Percentiles rank a stretch among this genome's conserved stretches.
phyloP scores from a whole-genome alignment of 2,113 vertebrate genomes.

The Peromyscus californicus region DNA sequence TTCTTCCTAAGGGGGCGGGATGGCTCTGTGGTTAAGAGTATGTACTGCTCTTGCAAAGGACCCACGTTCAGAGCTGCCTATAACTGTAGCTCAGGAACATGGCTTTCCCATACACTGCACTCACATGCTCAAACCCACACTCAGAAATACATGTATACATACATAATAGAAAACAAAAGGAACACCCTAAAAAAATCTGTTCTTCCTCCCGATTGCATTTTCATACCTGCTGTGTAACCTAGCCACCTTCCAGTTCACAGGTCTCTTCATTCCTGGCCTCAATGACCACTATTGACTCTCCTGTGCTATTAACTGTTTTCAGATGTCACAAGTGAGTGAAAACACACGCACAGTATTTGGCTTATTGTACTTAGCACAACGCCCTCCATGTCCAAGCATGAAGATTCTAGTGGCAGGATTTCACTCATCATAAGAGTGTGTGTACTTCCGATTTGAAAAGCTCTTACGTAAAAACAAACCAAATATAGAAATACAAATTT shows the following conservation, averaged over 20 bases:
- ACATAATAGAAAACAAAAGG: background rate
- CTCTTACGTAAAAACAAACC: background rate
- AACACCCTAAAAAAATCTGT: background rate
- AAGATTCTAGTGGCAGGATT: background rate
- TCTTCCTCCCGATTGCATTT: background rate
- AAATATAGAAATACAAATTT: background rate
- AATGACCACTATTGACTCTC: background rate
- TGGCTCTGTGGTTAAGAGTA: background rate
- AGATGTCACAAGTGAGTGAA: background rate
- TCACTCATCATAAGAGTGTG: background rate
- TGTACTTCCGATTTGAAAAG: background rate
- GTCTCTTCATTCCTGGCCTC: background rate
- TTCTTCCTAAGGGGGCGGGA: background rate
- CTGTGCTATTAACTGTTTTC: background rate
- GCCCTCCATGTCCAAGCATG: background rate
- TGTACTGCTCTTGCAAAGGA: background rate
- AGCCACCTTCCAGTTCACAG: no score
- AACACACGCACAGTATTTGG: background rate
- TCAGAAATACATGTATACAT: background rate
- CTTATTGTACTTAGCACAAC: background rate
- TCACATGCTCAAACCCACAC: background rate
- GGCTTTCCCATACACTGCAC: background rate
- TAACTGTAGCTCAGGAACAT: background rate
- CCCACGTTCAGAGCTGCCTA: background rate
- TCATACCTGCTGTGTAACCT: background rate